These are phyloP conservation scores for Drosophila buzzatii DNA, from an alignment of 2,888 invertebrate genomes.

Conservation along the genomic window DNA sequence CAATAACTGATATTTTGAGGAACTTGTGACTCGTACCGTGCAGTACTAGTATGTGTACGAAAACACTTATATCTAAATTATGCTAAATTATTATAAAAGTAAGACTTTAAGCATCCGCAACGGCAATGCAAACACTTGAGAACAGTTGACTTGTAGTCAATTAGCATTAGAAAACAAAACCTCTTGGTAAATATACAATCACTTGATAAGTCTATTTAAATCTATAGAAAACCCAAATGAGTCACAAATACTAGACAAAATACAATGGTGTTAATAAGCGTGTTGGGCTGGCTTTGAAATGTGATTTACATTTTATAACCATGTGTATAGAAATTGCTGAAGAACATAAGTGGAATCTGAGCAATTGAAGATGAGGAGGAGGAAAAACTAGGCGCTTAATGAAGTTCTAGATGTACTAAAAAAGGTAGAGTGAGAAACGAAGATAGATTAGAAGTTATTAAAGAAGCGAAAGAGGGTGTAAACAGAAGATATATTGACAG, in stretches of 20 bases:
- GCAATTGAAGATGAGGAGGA: neutral
- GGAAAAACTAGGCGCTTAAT: rapidly evolving
- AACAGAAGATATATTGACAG: no score
- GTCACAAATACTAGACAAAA: neutral
- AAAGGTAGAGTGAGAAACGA: no score
- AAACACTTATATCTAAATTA: neutral
- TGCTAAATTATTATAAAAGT: slow-evolving; percentile 3
- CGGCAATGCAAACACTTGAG: slow-evolving; percentile 26
- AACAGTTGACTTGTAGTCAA: slow-evolving; percentile 18
- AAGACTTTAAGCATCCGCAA: slow-evolving; percentile 24
- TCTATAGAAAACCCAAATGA: neutral
- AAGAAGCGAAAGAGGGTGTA: neutral
- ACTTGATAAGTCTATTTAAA: slow-evolving; percentile 2
- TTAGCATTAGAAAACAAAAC: slow-evolving; percentile 34
- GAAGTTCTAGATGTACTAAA: no score
- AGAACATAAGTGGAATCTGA: neutral
- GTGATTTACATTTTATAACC: neutral
- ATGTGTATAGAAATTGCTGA: neutral
- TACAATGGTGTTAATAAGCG: neutral
- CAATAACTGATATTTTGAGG: no score
- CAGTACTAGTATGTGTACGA: neutral
- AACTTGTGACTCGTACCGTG: neutral
- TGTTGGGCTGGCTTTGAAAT: neutral
- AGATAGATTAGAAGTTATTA: neutral
- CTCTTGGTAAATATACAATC: slow-evolving; percentile 22